phyloP scores from a whole-genome alignment of 2,113 vertebrate genomes.

The Psittacula cyanocephala region DNA sequence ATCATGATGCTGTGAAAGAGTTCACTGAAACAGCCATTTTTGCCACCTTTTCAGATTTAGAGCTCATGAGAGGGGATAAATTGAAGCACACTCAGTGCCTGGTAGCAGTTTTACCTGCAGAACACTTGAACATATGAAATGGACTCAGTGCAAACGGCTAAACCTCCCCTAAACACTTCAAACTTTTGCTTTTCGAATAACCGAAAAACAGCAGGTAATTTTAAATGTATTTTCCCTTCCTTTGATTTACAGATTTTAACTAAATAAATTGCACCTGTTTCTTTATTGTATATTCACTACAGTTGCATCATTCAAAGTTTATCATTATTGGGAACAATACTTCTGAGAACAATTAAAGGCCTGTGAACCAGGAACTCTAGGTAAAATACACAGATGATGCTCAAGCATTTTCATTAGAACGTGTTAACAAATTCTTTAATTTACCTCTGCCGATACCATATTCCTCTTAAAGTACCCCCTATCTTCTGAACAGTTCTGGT shows the following conservation, averaged over 20 bases:
- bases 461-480: not conserved
- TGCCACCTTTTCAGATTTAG: conserved; percentile 12
- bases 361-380: not conserved
- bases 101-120: not conserved
- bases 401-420: not conserved
- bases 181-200: not conserved
- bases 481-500: not conserved
- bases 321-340: not conserved
- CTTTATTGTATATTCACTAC: not conserved
- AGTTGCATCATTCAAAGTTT: not conserved
- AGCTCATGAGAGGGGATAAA: not conserved
- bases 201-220: not conserved
- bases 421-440: not conserved
- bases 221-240: not conserved
- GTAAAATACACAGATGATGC: not conserved
- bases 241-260: not conserved
- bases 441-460: not conserved
- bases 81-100: not conserved
- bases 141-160: not conserved
- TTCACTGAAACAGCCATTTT: conserved; percentile 4
- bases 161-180: not conserved
- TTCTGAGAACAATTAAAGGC: not conserved
- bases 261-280: not conserved
- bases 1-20: not conserved
- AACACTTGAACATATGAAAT: not conserved